phyloP scores from a whole-genome alignment of 35 echinoderm and acorn worm genomes.

The Hemicentrotus pulcherrimus region DNA sequence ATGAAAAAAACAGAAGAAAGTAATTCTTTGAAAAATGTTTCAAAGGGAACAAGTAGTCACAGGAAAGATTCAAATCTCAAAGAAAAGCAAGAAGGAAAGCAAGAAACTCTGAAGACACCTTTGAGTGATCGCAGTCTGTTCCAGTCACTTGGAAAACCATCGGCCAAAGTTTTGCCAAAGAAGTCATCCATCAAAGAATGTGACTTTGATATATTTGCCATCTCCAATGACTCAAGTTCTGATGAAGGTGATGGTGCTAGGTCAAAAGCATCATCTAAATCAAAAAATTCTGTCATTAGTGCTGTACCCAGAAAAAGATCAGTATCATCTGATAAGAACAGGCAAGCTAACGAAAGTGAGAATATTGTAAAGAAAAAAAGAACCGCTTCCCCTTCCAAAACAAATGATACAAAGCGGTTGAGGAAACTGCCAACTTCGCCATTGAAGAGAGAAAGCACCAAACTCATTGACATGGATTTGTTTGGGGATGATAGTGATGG shows the following conservation, averaged over 20 bases:
- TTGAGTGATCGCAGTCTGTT: conserved; percentile 27
- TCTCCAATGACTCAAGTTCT: conserved; percentile 21
- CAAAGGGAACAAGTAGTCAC: background rate
- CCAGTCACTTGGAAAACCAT: background rate
- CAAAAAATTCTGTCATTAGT: background rate
- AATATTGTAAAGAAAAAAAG: conserved; percentile 26
- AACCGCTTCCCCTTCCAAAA: conserved; percentile 48
- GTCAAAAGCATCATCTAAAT: background rate
- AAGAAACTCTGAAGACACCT: background rate
- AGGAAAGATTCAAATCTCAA: background rate
- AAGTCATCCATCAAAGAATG: background rate
- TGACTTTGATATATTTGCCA: background rate
- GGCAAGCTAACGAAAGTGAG: background rate
- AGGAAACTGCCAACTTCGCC: background rate
- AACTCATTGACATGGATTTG: conserved; percentile 11
- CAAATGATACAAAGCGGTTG: background rate
- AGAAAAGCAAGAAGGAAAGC: background rate
- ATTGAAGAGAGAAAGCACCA: background rate
- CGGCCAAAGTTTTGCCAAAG: background rate
- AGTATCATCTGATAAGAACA: conserved; percentile 12
- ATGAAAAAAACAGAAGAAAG: background rate
- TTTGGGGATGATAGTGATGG: conserved; percentile 41
- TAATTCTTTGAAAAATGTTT: background rate
- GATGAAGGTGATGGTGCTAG: conserved; percentile 18
- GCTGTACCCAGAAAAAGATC: background rate